Evolutionary conservation across 2,797 vertebrate genomes (phyloP), one percentile per base, ranked within the genome.

Genomic region (Chelmon rostratus): DNA sequence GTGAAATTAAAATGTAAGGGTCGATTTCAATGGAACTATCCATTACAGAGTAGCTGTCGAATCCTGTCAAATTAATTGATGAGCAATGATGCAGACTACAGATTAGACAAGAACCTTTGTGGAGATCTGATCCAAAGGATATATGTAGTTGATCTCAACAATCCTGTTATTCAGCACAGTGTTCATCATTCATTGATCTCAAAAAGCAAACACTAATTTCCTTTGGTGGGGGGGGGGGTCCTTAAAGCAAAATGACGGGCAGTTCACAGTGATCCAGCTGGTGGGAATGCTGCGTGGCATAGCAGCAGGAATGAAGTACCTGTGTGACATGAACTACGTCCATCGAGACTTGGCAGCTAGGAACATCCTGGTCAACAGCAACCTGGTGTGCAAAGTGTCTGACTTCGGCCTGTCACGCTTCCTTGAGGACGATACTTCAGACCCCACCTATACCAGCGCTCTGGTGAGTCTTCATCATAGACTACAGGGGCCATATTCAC

Each of bases 351-450:
- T 99, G 89, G 98, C 98, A 0, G 98, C 98, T 0, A 94, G 98
- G n/a, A 99, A 99, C 93, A 99, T 98, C 94, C 96, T 99, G 4
- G 98, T 99, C 85, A 99, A 99, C 94, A 98, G 97, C 94, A 99
- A 99, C 93, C 91, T 99, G 90, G 98, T 99, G 76, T 98, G 97
- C 91, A 99, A 99, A 74, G 98, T 99, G 75, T 99, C 98, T 0
- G 98, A 99, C 91, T 99, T 99, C 0, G 98, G 98, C 42, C 95
- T 99, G 63, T 99, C 98, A 0, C 97, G 98, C 35, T 99, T 99
- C 81, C 94, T 99, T 64, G 98, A 99, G 88, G 98, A 99, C 0
- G 98, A 99, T 64, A 97, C 98, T 0, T 99, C 98, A 0, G 98
- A 99, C 85, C 98, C 98, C 67, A 99, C 98, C 16, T 99, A 99